Percentiles rank a stretch among this genome's conserved stretches.
Conservation (phyloP, 2,888 invertebrate species). For the Epinotia brunnichana region DNA sequence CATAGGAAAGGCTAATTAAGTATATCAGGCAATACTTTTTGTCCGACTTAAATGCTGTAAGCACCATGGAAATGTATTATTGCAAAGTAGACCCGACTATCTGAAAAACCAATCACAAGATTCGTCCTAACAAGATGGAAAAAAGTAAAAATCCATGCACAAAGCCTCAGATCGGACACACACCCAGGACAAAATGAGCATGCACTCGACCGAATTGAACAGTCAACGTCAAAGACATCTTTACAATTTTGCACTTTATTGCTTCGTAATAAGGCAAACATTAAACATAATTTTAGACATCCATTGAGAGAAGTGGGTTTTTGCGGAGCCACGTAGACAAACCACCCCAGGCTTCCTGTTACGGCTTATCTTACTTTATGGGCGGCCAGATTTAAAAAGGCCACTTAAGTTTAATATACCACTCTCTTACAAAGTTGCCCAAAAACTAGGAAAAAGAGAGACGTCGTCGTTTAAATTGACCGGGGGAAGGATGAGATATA, state of each 20-base stretch:
- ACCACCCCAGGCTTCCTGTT: conserved; percentile 19
- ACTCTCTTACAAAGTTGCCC: background rate
- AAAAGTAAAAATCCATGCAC: too few relatives aligned
- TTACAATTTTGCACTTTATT: too few relatives aligned
- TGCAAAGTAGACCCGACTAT: too few relatives aligned
- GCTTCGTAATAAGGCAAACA: too few relatives aligned
- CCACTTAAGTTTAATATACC: conserved; percentile 9
- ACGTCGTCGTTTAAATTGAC: background rate
- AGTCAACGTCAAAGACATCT: background rate
- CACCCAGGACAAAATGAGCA: background rate
- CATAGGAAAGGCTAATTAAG: too few relatives aligned
- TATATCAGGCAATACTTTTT: too few relatives aligned
- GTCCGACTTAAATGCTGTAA: too few relatives aligned
- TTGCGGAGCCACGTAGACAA: conserved; percentile 23
- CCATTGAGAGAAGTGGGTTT: conserved; percentile 14
- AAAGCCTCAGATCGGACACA: too few relatives aligned
- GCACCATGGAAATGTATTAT: too few relatives aligned
- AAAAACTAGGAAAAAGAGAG: background rate
- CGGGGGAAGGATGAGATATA: background rate
- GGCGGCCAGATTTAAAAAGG: conserved; percentile 27
- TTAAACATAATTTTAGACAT: background rate
- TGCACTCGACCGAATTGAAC: background rate
- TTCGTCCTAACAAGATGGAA: too few relatives aligned
- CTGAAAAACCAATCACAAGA: too few relatives aligned
- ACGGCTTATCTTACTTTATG: conserved; percentile 35